phyloP scores from a whole-genome alignment of 2,113 vertebrate genomes.

The Semnopithecus entellus region DNA sequence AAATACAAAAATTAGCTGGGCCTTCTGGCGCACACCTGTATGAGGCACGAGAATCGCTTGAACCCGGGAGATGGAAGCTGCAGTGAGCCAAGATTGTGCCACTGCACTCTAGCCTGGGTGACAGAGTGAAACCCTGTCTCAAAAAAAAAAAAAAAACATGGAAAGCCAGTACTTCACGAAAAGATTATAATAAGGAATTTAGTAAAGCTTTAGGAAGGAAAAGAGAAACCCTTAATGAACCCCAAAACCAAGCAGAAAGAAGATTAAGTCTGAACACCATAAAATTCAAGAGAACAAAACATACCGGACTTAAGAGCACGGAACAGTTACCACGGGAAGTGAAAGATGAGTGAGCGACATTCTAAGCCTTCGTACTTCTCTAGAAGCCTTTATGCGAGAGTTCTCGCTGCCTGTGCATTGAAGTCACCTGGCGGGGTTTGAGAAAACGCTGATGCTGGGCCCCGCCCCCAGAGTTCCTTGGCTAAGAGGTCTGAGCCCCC shows the following conservation, averaged over 20 bases:
- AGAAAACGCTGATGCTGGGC: background rate
- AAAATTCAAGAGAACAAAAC: background rate
- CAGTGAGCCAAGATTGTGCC: no score
- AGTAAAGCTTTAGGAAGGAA: background rate
- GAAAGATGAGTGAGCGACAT: background rate
- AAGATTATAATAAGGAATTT: background rate
- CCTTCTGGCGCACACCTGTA: no score
- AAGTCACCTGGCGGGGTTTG: no score
- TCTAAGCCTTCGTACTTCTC: background rate
- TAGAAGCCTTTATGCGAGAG: background rate
- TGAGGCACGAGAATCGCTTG: no score
- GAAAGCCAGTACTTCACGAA: background rate
- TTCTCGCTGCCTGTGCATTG: background rate
- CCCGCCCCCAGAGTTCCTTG: background rate
- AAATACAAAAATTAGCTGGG: no score
- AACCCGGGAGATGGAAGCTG: no score
- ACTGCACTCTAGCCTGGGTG: no score
- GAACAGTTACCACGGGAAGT: background rate
- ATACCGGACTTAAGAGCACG: background rate
- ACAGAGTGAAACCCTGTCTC: no score
- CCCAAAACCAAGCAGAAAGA: background rate
- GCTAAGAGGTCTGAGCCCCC: background rate
- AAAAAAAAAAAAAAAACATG: no score
- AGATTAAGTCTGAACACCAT: background rate
- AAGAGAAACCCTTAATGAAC: background rate